Conservation (phyloP, 2,797 vertebrate species). For the Lutjanus argentimaculatus region DNA sequence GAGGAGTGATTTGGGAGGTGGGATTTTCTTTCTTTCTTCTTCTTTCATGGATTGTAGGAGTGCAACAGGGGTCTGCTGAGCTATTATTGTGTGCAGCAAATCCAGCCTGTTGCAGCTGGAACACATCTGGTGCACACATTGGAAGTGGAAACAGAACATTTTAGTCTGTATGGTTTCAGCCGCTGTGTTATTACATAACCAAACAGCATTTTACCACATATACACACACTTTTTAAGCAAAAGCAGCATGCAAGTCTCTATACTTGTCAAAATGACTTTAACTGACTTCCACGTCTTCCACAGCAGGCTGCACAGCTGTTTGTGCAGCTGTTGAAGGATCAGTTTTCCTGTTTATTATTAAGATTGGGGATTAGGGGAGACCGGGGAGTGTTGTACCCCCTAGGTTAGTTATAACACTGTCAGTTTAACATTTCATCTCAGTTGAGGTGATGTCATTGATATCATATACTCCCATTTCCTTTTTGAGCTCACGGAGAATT, state of each 20-base stretch:
- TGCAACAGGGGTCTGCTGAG: conserved; percentile 40
- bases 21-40: conserved; percentile 24
- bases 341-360: conserved; percentile 9
- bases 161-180: conserved; percentile 31
- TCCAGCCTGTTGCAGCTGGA: conserved; percentile 53
- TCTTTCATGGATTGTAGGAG: conserved; percentile 23
- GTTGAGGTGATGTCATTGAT: no score
- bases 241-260: conserved; percentile 5
- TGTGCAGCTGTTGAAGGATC: conserved; percentile 37
- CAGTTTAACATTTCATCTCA: no score
- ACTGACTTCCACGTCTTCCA: conserved; percentile 1
- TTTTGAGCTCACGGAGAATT: no score
- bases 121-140: conserved; percentile 76
- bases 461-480: no score
- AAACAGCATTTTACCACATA: conserved; percentile 16
- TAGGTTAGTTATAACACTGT: no score
- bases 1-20: conserved; percentile 42
- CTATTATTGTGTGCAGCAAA: conserved; percentile 52
- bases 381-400: no score
- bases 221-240: not conserved
- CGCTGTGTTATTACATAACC: conserved; percentile 29
- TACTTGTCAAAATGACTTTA: not conserved
- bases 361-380: conserved; percentile 2
- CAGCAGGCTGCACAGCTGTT: not conserved
- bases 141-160: conserved; percentile 36